Evolutionary conservation across 2,888 invertebrate genomes (phyloP), one percentile per base, ranked within the genome.

Genomic region (Pardosa pseudoannulata): DNA sequence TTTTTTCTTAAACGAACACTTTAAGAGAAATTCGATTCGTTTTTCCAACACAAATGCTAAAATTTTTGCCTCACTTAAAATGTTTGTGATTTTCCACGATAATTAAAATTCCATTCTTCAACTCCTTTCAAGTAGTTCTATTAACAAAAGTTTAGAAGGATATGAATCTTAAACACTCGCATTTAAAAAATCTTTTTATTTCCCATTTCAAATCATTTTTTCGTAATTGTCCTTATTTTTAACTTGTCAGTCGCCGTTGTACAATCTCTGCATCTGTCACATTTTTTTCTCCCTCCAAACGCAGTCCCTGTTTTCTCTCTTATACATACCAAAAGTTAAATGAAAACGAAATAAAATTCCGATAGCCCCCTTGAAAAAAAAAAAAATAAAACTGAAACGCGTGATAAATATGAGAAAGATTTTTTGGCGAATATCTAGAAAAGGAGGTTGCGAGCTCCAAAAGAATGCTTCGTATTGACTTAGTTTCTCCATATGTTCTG

Each of bases 401-500:
- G 70, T 83, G 76, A 83, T 83, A 83, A 83, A 83, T 83, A 83
- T 83, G 76, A 83, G 71, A 83, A 72, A 81, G 80, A 81, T 81
- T 81, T 83, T 81, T 83, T 76, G 74, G 68, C 70, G 82, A 82
- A 82, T 82, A 70, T 83, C 82, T 76, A 31, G 76, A 76, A 76
- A 76, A 72, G 76, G 65, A 75, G 41, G 68, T 62, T 68, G 79
- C 28, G 39, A 41, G 76, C 73, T 32, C 32, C 72, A 76, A 65
- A 83, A 76, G 82, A 83, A 83, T 76, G 82, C 46, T 76, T 76
- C 75, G 82, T 83, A 83, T 83, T 83, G 82, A 76, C 82, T 83
- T 83, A 83, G 82, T 83, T 83, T 65, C 82, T 83, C 85, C 85
- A 79, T 85, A 72, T 85, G 85, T 79, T 85, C 73, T 74, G 85